Evolutionary conservation across 1,140 invertebrate species (phyloP).

Genomic region (Orius insidiosus): DNA sequence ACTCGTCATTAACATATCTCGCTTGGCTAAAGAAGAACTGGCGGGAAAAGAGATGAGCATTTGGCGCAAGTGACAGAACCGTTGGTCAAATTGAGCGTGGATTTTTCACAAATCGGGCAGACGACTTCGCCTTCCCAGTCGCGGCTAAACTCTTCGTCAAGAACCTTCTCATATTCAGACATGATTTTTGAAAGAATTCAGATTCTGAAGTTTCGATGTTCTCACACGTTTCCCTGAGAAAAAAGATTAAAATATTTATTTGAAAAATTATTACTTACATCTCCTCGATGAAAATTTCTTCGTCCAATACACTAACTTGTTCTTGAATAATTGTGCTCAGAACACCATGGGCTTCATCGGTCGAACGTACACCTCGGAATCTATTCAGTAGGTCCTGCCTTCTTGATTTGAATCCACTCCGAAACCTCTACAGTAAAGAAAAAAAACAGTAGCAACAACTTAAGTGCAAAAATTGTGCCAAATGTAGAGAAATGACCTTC

Average conservation of each 20-base stretch:
- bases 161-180: constrained; percentile 25
- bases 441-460: not conserved
- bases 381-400: not conserved
- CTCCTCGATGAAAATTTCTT: too few relatives aligned
- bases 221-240: constrained; percentile 9
- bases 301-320: too few relatives aligned
- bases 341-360: too few relatives aligned
- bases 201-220: constrained; percentile 20
- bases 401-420: not conserved
- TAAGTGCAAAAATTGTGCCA: not conserved
- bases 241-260: not conserved
- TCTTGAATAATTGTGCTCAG: too few relatives aligned
- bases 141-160: constrained; percentile 23
- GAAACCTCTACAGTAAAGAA: not conserved
- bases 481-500: constrained; percentile 5
- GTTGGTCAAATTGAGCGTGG: constrained; percentile 6
- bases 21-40: not conserved
- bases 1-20: constrained; percentile 19
- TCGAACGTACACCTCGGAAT: not conserved
- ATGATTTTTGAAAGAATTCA: constrained; percentile 23
- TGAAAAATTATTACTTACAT: too few relatives aligned
- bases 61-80: constrained; percentile 8
- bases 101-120: constrained; percentile 12
- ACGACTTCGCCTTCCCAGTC: constrained; percentile 17
- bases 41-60: constrained; percentile 4